Conservation (phyloP, 2,113 vertebrate genomes). For the Hippocampus mohnikei region DNA sequence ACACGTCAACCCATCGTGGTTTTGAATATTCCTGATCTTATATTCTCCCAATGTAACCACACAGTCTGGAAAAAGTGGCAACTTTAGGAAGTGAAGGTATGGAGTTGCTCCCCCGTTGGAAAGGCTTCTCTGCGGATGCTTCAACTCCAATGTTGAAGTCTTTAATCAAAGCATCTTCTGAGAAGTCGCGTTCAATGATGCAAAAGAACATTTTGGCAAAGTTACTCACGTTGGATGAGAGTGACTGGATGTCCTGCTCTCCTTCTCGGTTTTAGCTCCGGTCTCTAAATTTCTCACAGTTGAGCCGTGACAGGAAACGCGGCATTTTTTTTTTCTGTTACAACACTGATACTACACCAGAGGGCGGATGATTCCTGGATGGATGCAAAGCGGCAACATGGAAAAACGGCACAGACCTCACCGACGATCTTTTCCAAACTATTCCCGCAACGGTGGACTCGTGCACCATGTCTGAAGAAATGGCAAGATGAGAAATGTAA, state of each 20-base stretch:
- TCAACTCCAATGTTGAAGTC: no score
- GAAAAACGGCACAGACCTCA: not conserved
- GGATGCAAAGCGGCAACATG: not conserved
- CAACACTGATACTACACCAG: not conserved
- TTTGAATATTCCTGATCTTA: conserved; percentile 25
- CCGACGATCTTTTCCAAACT: not conserved
- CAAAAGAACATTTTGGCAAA: no score
- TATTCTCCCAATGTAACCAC: conserved; percentile 1
- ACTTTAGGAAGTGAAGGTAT: not conserved
- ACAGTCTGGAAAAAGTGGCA: not conserved
- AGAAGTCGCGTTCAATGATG: no score
- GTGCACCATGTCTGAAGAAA: not conserved
- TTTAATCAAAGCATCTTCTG: no score
- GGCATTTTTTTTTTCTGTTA: not conserved
- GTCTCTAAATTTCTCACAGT: no score
- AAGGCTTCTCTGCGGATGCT: not conserved
- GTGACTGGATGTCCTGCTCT: no score
- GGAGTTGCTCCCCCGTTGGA: no score
- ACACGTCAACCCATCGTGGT: conserved; percentile 23
- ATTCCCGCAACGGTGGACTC: not conserved
- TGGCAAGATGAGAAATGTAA: no score
- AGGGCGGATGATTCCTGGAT: not conserved
- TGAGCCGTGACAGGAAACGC: not conserved
- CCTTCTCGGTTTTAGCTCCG: no score
- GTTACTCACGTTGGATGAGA: no score